Percentiles rank a stretch among this genome's conserved stretches.
These are phyloP conservation scores for Etheostoma spectabile DNA, from an alignment of 2,113 vertebrate species.

Conservation along the genomic window DNA sequence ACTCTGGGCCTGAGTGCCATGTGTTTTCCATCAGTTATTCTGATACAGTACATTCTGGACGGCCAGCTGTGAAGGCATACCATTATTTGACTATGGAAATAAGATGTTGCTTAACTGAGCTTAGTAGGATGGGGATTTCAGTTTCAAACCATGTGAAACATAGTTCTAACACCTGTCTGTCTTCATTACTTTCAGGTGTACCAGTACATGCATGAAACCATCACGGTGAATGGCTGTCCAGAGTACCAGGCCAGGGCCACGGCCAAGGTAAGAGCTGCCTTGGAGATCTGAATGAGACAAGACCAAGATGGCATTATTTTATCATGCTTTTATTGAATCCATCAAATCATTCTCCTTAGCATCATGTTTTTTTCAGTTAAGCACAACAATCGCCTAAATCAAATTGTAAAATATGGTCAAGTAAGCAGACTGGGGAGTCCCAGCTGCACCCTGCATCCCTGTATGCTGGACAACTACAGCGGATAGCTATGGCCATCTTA, in stretches of 20 bases:
- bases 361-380: no score
- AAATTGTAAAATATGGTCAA: no score
- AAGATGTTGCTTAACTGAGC: neutral
- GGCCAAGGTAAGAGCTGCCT: constrained; percentile 90
- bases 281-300: neutral
- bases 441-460: no score
- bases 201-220: constrained; percentile 99
- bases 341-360: no score
- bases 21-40: constrained; percentile 12
- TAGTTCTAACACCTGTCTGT: constrained; percentile 32
- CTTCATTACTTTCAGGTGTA: constrained; percentile 91
- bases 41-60: neutral
- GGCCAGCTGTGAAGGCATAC: constrained; percentile 28
- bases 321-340: no score
- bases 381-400: no score
- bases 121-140: constrained; percentile 7
- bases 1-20: neutral
- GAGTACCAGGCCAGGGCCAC: constrained; percentile 98
- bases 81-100: constrained; percentile 49
- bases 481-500: no score
- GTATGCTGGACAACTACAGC: no score
- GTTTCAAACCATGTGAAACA: constrained; percentile 11
- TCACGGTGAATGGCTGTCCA: constrained; percentile 96
- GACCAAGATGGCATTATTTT: no score
- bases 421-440: no score